phyloP scores from a whole-genome alignment of 2,113 vertebrate genomes.

The Erinaceus europaeus region DNA sequence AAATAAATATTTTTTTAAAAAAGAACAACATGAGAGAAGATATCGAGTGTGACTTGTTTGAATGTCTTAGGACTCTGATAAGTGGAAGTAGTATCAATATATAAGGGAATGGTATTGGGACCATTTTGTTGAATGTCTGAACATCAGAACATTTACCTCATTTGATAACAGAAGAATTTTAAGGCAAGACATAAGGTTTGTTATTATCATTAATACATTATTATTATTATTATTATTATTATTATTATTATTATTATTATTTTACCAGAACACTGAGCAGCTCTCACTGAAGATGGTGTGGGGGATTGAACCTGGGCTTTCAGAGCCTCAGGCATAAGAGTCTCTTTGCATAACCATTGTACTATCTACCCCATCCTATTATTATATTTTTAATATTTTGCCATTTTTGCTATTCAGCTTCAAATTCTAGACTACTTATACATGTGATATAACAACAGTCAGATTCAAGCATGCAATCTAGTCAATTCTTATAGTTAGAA shows the following conservation, averaged over 20 bases:
- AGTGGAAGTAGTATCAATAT: not conserved
- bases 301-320: no score
- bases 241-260: no score
- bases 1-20: no score
- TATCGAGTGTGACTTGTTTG: not conserved
- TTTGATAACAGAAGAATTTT: not conserved
- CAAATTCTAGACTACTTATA: slow-evolving; percentile 1
- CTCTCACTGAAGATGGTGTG: no score
- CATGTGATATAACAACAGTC: not conserved
- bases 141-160: not conserved
- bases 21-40: not conserved
- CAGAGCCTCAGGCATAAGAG: no score
- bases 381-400: not conserved
- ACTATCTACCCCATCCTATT: no score
- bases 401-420: not conserved
- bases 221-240: no score
- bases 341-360: no score
- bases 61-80: not conserved
- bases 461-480: not conserved
- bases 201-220: no score
- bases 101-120: not conserved
- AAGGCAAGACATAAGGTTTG: no score
- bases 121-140: not conserved
- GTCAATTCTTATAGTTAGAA: not conserved
- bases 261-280: no score